Evolutionary conservation across 1,140 invertebrate species (phyloP).

Genomic region (Drosophila kurseongensis): DNA sequence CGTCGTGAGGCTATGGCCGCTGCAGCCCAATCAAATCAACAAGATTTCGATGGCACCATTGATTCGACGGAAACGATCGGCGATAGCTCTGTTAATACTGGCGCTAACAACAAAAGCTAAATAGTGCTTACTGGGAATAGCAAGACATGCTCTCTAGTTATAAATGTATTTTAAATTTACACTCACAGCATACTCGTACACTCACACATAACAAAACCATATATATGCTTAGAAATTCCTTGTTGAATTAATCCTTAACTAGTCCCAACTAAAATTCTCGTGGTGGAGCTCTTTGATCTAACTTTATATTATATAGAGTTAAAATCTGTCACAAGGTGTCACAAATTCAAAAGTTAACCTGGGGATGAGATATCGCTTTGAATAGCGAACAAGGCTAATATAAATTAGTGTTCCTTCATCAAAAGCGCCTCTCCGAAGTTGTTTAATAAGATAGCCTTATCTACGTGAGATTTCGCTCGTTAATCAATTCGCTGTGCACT

Average conservation of each 20-base stretch:
- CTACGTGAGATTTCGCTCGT: slow-evolving; percentile 60
- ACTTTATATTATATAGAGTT: slow-evolving; percentile 39
- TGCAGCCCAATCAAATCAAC: slow-evolving; percentile 59
- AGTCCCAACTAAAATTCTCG: slow-evolving; percentile 68
- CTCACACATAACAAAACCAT: slow-evolving; percentile 23
- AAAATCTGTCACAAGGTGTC: slow-evolving; percentile 58
- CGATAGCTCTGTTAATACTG: slow-evolving; percentile 45
- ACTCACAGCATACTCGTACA: slow-evolving; percentile 36
- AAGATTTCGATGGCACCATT: slow-evolving; percentile 32
- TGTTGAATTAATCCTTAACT: slow-evolving; percentile 79
- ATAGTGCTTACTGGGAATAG: slow-evolving; percentile 34
- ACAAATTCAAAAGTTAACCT: slow-evolving; percentile 28
- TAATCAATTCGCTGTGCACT: slow-evolving; percentile 62
- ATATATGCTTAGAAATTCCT: slow-evolving; percentile 72
- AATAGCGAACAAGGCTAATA: not conserved
- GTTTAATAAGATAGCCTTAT: slow-evolving; percentile 70
- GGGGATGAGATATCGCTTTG: not conserved
- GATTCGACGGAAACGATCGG: slow-evolving; percentile 22
- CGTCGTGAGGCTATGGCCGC: slow-evolving; percentile 86
- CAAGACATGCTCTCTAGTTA: slow-evolving; percentile 65
- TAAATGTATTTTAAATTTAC: slow-evolving; percentile 47
- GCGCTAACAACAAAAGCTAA: slow-evolving; percentile 60
- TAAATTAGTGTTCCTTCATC: slow-evolving; percentile 17
- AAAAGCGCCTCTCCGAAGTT: slow-evolving; percentile 49
- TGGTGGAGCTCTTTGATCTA: slow-evolving; percentile 44